Base-by-base conservation (phyloP, 2,797 vertebrate species). In the Ibycter americanus region DNA sequence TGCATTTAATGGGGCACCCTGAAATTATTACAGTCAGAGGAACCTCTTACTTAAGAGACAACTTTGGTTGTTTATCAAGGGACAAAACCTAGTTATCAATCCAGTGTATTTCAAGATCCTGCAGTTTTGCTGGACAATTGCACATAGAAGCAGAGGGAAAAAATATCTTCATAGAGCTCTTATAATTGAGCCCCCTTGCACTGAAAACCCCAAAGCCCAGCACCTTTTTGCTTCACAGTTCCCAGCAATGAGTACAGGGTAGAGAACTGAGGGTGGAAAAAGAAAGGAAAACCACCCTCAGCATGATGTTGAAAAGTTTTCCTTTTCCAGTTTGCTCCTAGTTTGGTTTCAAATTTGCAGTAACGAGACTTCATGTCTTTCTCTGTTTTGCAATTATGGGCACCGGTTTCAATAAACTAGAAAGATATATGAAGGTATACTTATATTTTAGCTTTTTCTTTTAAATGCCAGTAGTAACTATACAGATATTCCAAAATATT, bases 121-220 rank as follows among this genome's bases (percentile, higher is more conserved):
- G 23, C 1, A 71, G 56, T 65, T 86, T 62, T 92, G 34, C 26
- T 86, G 70, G 38, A 81, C 12, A 90, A 14, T 40, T 71, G 83
- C 15, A 61, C 4, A 25, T 0, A 52, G 15, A 55, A 89, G 18
- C 9, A 40, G 12, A 5, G 17, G 12, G 5, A 17, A 34, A 19
- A 32, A 61, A 87, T 12, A 7, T 9, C 8, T 83, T 81, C 40
- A 36, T 1, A 61, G 49, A 63, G 12, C 12, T 87, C n/a, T 40
- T 54, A 23, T 4, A 81, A 81, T 4, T 34, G 9, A 82, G 21
- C 5, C 10, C 1, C 3, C 2, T 2, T 5, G 3, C 13, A 34
- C 42, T 8, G 40, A 66, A 38, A 22, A 0, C 2, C 6, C 13
- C 16, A 17, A 78, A 84, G 27, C 19, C n/a, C 8, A 34, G 23